Percentiles rank a stretch among this genome's conserved stretches.
Conservation (phyloP, 53 echinoderm and acorn worm genomes). For the Crossaster papposus region DNA sequence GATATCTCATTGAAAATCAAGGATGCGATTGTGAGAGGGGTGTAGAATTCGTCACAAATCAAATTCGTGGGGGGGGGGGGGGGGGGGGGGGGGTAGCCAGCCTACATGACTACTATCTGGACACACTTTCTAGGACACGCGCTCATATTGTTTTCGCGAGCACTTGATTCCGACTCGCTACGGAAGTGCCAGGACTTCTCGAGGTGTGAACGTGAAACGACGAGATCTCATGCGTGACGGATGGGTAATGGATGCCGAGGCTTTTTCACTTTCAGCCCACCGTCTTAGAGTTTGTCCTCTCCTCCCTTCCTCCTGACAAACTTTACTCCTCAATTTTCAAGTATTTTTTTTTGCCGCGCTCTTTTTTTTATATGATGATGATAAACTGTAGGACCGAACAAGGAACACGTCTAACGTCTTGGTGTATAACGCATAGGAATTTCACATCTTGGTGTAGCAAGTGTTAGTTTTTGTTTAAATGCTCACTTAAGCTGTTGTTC, state of each 20-base stretch:
- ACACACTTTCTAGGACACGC: not conserved
- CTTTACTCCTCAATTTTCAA: not conserved
- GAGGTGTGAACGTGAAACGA: constrained; percentile 45
- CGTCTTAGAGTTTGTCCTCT: not conserved
- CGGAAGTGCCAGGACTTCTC: constrained; percentile 41
- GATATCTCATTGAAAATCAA: not conserved
- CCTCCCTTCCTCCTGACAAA: not conserved
- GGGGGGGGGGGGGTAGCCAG: not conserved
- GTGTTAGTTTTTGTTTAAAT: too few species aligned
- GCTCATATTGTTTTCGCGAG: not conserved
- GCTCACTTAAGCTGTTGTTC: too few species aligned
- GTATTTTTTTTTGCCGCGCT: not conserved
- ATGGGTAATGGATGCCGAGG: constrained; percentile 41
- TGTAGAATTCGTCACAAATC: not conserved
- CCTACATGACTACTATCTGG: not conserved
- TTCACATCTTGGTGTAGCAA: too few species aligned
- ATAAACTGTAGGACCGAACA: not conserved
- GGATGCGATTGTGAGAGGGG: too few species aligned
- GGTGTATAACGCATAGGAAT: too few species aligned
- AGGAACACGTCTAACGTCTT: not conserved
- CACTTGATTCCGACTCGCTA: not conserved
- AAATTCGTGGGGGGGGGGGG: too few species aligned
- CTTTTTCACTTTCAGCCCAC: constrained; percentile 17
- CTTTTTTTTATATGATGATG: not conserved
- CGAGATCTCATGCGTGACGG: constrained; percentile 52